Conservation (phyloP, 2,113 vertebrate species). For the Pachypanchax playfairii region DNA sequence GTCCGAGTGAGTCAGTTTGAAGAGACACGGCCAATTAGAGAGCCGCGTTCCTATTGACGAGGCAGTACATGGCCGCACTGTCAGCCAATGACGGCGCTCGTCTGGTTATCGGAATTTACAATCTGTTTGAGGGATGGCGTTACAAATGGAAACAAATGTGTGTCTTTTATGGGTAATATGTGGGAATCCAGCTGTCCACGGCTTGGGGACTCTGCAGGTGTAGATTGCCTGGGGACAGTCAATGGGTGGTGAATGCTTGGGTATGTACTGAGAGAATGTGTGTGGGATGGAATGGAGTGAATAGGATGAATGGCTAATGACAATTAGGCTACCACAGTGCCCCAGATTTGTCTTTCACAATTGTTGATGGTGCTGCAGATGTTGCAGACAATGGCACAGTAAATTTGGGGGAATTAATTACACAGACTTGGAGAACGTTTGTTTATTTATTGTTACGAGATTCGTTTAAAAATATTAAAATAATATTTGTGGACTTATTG, state of each 20-base stretch:
- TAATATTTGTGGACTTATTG: too few species aligned
- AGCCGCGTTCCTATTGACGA: constrained; percentile 19
- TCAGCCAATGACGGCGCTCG: constrained; percentile 65
- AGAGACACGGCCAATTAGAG: constrained; percentile 62
- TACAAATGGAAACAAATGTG: constrained; percentile 88
- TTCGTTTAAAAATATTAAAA: too few species aligned
- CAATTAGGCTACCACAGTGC: constrained; percentile 69
- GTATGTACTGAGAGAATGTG: constrained; percentile 65
- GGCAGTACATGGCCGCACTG: constrained; percentile 15
- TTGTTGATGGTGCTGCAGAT: constrained; percentile 59
- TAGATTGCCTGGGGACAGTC: constrained; percentile 76
- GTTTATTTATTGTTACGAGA: too few species aligned
- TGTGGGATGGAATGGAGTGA: constrained; percentile 65
- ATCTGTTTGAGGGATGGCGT: constrained; percentile 82
- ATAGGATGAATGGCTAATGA: constrained; percentile 72
- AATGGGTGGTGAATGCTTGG: constrained; percentile 63
- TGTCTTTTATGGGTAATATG: constrained; percentile 84
- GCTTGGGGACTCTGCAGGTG: constrained; percentile 78
- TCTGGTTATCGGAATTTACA: constrained; percentile 81
- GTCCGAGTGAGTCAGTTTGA: constrained; percentile 48
- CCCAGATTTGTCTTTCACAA: constrained; percentile 58
- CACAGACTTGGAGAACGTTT: not conserved
- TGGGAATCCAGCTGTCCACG: constrained; percentile 84
- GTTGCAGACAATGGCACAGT: constrained; percentile 52
- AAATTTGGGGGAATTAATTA: constrained; percentile 20